Conservation (phyloP, 2,888 invertebrate species). For the Hetaerina titia region DNA sequence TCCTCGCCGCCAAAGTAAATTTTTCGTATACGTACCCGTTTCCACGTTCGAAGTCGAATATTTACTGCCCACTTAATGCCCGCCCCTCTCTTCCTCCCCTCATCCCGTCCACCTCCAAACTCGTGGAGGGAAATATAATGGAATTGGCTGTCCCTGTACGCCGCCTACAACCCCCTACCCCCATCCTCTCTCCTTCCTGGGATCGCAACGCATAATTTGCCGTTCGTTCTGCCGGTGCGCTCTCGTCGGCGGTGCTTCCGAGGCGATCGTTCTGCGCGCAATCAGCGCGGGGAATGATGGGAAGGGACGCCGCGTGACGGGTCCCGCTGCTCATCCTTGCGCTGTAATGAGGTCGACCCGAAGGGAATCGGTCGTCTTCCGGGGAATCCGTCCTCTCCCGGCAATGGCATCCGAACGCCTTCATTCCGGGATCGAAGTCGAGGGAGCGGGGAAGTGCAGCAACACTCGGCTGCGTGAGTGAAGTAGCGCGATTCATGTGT, state of each 20-base stretch:
- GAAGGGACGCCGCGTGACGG: background rate
- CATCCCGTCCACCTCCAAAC: too few species aligned
- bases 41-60: background rate
- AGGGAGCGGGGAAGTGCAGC: too few species aligned
- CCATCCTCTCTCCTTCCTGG: too few species aligned
- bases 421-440: background rate
- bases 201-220: background rate
- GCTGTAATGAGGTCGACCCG: background rate
- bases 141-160: background rate
- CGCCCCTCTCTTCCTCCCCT: background rate
- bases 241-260: background rate
- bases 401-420: background rate
- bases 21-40: background rate
- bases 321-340: background rate
- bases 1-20: constrained; percentile 12
- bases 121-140: background rate
- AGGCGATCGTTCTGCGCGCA: background rate
- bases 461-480: too few species aligned
- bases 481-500: too few species aligned
- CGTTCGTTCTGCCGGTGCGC: background rate
- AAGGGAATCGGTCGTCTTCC: background rate
- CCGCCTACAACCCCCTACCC: too few species aligned
- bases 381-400: background rate
- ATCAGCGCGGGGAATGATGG: background rate
- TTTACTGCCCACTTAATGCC: constrained; percentile 11